These are phyloP conservation scores for Microtus oregoni DNA, from an alignment of 2,113 vertebrate genomes.

Conservation along the genomic window DNA sequence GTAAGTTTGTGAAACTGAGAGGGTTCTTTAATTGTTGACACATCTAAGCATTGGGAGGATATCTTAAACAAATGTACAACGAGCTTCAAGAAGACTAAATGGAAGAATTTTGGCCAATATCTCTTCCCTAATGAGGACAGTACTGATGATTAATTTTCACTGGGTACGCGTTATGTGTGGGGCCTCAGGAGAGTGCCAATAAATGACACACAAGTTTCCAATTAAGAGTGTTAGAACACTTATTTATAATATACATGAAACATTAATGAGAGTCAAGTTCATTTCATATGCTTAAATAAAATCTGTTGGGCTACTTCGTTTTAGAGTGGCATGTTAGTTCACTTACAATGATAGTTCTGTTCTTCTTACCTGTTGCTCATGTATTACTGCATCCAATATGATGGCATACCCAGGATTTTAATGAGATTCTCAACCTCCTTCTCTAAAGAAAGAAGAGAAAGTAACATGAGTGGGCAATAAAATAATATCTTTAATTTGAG, in stretches of 20 bases:
- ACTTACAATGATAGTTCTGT: background rate
- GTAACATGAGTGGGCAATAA: background rate
- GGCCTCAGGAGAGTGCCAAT: background rate
- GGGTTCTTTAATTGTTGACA: background rate
- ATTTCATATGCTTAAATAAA: conserved; percentile 26
- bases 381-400: background rate
- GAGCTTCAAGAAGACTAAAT: background rate
- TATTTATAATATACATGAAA: background rate
- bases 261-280: conserved; percentile 35
- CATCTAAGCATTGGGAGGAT: background rate
- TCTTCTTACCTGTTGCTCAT: background rate
- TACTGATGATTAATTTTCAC: background rate
- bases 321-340: background rate
- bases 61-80: background rate
- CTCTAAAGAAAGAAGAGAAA: conserved; percentile 14
- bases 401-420: background rate
- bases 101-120: background rate
- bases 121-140: background rate
- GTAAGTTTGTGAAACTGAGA: background rate
- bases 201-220: background rate
- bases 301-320: background rate
- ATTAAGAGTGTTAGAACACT: background rate
- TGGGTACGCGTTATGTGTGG: background rate
- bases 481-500: background rate
- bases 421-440: background rate